These are phyloP conservation scores for Neopipo cinnamomea DNA, from an alignment of 2,113 vertebrate genomes.

Conservation along the genomic window DNA sequence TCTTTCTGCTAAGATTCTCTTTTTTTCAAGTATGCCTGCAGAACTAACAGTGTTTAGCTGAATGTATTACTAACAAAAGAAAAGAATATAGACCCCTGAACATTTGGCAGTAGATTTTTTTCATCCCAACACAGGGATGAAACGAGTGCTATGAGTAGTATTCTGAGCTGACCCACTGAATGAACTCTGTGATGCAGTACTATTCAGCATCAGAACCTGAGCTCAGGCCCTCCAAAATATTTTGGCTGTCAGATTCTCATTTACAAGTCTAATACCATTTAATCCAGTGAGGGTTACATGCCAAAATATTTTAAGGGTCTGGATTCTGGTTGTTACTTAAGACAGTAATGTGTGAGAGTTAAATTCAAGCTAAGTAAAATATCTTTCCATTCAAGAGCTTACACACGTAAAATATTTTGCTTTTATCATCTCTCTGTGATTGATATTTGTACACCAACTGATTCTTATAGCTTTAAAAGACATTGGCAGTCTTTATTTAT, in stretches of 20 bases:
- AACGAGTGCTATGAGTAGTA: neutral
- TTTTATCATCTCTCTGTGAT: neutral
- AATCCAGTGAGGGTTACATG: neutral
- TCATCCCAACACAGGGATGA: neutral
- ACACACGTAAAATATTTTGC: neutral
- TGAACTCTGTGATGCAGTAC: neutral
- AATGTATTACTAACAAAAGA: neutral
- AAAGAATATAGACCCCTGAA: neutral
- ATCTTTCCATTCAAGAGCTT: neutral
- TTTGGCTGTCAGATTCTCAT: neutral
- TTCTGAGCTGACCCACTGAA: neutral
- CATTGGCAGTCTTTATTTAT: neutral
- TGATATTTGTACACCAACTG: neutral
- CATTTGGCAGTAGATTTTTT: neutral
- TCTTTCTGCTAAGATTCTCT: neutral
- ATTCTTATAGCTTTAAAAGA: neutral
- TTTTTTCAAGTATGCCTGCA: neutral
- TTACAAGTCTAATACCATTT: neutral
- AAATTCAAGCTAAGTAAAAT: neutral
- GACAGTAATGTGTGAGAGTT: neutral
- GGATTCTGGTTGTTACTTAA: neutral
- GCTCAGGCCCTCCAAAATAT: neutral
- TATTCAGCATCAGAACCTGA: neutral
- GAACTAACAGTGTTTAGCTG: neutral
- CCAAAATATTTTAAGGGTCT: neutral